A percentile compares a stretch with the other conserved stretches of the same genome.
phyloP scores from a whole-genome alignment of 2,888 invertebrate genomes.

The Heliconius sara region DNA sequence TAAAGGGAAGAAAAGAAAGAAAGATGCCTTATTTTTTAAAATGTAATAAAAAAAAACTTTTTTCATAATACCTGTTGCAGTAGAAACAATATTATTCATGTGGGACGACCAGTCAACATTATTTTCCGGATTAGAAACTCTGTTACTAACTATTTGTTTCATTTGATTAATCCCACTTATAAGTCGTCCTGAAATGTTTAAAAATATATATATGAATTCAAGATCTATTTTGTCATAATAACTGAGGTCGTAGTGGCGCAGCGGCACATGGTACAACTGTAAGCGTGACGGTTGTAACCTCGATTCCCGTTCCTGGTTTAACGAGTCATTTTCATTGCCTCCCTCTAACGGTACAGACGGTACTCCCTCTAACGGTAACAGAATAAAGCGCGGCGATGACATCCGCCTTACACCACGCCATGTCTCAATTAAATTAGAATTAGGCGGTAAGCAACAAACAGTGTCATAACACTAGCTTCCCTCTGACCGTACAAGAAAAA shows the following conservation, averaged over 20 bases:
- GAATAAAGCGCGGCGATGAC: not conserved
- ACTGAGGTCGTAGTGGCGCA: not conserved
- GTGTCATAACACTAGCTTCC: too few relatives aligned
- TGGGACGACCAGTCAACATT: slow-evolving; percentile 86
- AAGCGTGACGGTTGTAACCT: not conserved
- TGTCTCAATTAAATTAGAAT: too few relatives aligned
- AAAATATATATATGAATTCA: not conserved
- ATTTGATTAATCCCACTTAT: slow-evolving; percentile 90
- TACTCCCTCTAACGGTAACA: too few relatives aligned
- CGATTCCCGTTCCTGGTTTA: not conserved
- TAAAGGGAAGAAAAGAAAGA: too few relatives aligned
- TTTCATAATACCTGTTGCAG: slow-evolving; percentile 85
- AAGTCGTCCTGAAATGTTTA: slow-evolving; percentile 86
- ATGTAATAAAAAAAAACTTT: not conserved
- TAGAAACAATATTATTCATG: slow-evolving; percentile 87
- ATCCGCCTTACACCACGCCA: too few relatives aligned
- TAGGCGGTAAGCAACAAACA: too few relatives aligned
- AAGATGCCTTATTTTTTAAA: not conserved
- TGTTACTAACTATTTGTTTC: slow-evolving; percentile 88
- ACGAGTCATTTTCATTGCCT: not conserved
- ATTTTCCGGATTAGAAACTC: slow-evolving; percentile 84
- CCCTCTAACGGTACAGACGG: too few relatives aligned
- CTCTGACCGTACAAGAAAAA: not conserved
- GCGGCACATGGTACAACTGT: not conserved
- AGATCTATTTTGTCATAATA: not conserved